These are phyloP conservation scores for Lithophane leautieri DNA, from an alignment of 2,888 invertebrate species.

Conservation along the genomic window DNA sequence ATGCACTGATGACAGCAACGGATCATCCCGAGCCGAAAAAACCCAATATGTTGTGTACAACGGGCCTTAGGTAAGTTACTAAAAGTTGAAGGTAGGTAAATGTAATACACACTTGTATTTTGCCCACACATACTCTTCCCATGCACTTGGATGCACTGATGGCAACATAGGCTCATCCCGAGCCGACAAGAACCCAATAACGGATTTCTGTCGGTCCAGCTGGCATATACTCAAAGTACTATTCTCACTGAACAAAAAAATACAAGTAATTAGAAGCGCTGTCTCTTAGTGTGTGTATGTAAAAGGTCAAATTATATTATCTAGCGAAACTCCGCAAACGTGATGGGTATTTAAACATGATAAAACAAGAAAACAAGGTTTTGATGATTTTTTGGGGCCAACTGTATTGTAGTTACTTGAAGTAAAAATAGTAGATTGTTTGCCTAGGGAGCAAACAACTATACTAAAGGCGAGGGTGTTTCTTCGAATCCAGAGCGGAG, in stretches of 20 bases:
- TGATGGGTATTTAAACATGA: too few species aligned
- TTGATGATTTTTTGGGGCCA: too few species aligned
- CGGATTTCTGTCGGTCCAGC: slow-evolving; percentile 74
- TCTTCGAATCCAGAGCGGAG: too few species aligned
- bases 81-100: neutral
- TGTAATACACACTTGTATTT: slow-evolving; percentile 86
- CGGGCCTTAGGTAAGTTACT: neutral
- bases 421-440: too few species aligned
- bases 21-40: slow-evolving; percentile 85
- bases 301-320: too few species aligned
- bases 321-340: too few species aligned
- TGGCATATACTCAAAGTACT: slow-evolving; percentile 87
- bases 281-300: neutral
- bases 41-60: slow-evolving; percentile 72
- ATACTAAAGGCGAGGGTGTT: too few species aligned
- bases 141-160: slow-evolving; percentile 88
- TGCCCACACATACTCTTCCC: slow-evolving; percentile 90
- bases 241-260: slow-evolving; percentile 82
- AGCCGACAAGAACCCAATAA: slow-evolving; percentile 81
- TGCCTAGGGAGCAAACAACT: too few species aligned
- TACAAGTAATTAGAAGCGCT: neutral
- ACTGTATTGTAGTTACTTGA: too few species aligned
- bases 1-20: slow-evolving; percentile 90
- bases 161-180: slow-evolving; percentile 90
- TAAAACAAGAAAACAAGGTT: too few species aligned